Evolutionary conservation across 2,113 vertebrate genomes (phyloP).

Genomic region (Hemiprocne comata): DNA sequence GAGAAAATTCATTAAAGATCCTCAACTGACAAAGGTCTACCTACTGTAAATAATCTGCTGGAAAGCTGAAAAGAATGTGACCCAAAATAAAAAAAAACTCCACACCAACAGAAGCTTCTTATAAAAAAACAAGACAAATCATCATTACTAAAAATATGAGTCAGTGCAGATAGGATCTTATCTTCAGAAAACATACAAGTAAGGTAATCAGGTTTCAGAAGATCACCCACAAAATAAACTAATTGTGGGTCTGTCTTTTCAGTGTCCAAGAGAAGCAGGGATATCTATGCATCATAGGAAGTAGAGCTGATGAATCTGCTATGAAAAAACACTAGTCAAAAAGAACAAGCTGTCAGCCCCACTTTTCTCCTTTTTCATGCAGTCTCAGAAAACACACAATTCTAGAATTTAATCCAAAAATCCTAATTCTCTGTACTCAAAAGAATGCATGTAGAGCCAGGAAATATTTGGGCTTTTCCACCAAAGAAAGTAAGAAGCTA

Average conservation of each 20-base stretch:
- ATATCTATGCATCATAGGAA: not conserved
- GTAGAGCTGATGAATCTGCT: not conserved
- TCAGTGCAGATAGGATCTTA: not conserved
- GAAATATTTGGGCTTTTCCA: not conserved
- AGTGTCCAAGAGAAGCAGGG: not conserved
- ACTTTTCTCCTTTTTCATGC: not conserved
- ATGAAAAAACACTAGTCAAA: accelerated
- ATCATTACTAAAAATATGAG: not conserved
- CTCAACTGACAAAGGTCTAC: not conserved
- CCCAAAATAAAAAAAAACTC: not conserved
- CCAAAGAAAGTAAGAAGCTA: not conserved
- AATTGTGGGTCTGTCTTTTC: not conserved
- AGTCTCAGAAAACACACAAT: not conserved
- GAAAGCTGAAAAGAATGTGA: not conserved
- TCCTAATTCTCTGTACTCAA: not conserved
- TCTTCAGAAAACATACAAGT: conserved; percentile 5
- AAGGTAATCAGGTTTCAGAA: conserved; percentile 4
- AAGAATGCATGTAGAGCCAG: not conserved
- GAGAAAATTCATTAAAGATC: not conserved
- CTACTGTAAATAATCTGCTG: not conserved
- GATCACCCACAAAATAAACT: not conserved
- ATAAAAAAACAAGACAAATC: not conserved
- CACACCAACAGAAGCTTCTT: not conserved
- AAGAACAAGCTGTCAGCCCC: not conserved
- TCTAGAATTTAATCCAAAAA: not conserved